These are phyloP conservation scores for Tinamus major DNA, from an alignment of 2,797 vertebrate genomes.

Conservation along the genomic window DNA sequence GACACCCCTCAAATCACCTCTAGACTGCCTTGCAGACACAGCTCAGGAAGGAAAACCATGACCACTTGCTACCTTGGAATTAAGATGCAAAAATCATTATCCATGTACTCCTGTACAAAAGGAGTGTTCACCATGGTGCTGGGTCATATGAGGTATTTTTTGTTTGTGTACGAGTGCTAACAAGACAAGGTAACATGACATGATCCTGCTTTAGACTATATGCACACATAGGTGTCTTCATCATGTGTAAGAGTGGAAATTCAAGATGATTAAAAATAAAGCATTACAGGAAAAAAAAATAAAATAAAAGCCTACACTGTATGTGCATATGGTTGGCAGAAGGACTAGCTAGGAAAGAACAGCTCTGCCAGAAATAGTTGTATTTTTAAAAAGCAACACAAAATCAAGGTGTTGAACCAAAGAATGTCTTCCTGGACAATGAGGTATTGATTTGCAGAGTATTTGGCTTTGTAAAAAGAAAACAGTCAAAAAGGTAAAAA, in stretches of 20 bases:
- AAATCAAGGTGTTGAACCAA: conserved; percentile 25
- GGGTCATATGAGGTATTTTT: background rate
- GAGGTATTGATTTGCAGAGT: background rate
- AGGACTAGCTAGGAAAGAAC: background rate
- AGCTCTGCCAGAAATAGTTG: background rate
- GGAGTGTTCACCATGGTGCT: background rate
- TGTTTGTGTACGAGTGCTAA: background rate
- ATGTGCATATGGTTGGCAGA: conserved; percentile 33
- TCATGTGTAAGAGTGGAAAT: background rate
- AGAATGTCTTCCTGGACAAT: background rate
- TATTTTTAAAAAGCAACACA: background rate
- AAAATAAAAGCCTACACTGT: background rate
- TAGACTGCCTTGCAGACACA: background rate
- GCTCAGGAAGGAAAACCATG: background rate
- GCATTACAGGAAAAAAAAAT: background rate
- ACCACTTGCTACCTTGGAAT: background rate
- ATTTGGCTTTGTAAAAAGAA: conserved; percentile 9
- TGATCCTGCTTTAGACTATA: background rate
- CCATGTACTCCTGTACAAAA: no score
- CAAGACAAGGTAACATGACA: background rate
- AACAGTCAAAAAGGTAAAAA: background rate
- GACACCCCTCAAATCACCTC: background rate
- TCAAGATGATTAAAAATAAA: background rate
- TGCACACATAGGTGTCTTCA: background rate
- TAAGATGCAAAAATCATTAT: background rate